Percentiles rank a stretch among this genome's conserved stretches.
These are phyloP conservation scores for Epicauta chinensis DNA, from an alignment of 1,140 invertebrate genomes.

Conservation along the genomic window DNA sequence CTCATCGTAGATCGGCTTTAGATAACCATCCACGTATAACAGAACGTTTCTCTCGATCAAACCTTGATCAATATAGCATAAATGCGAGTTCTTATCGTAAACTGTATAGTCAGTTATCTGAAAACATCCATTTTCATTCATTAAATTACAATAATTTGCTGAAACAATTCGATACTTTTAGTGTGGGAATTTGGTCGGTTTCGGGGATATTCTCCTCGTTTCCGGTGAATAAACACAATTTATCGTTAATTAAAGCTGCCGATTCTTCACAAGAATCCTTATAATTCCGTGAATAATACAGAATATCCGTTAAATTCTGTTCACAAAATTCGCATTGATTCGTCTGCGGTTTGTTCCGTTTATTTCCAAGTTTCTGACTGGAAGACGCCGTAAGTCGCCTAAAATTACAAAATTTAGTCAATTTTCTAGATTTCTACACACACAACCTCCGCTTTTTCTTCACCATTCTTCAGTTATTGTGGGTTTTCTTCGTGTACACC, in stretches of 20 bases:
- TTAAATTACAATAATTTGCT: no score
- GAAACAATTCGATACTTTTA: constrained; percentile 48
- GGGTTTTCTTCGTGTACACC: no score
- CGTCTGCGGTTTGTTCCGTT: no score
- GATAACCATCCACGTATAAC: constrained; percentile 69
- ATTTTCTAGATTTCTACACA: no score
- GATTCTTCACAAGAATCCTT: constrained; percentile 69
- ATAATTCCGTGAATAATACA: constrained; percentile 66
- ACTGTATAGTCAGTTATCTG: constrained; percentile 52
- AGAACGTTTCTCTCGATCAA: constrained; percentile 69
- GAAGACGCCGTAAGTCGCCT: no score
- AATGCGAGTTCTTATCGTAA: constrained; percentile 75
- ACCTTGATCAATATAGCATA: constrained; percentile 74
- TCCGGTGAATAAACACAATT: constrained; percentile 63
- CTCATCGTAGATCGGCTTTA: constrained; percentile 78
- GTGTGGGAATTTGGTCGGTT: constrained; percentile 57
- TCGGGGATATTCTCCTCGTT: constrained; percentile 50
- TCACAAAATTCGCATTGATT: constrained; percentile 42
- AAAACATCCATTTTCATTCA: constrained; percentile 21
- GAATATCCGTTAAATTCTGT: constrained; percentile 60
- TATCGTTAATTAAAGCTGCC: constrained; percentile 69
- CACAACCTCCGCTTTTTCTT: no score
- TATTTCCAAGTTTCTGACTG: no score
- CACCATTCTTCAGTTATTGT: no score
- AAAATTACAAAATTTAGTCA: no score